Evolutionary conservation across 1,140 invertebrate genomes (phyloP).

Genomic region (Penaeus vannamei): DNA sequence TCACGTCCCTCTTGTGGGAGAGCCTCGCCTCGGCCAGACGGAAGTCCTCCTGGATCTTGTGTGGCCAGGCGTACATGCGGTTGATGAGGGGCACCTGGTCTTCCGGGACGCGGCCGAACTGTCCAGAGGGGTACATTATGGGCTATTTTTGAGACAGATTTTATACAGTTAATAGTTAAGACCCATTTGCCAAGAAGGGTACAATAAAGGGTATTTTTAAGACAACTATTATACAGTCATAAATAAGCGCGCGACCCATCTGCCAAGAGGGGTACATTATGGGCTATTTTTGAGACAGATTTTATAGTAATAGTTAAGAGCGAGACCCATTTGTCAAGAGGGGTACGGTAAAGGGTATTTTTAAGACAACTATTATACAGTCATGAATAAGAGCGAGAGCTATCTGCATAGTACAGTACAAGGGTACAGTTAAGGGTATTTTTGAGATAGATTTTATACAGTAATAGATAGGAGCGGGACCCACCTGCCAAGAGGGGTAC

Average conservation of each 20-base stretch:
- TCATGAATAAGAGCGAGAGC: conserved; percentile 22
- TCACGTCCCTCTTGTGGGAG: conserved; percentile 64
- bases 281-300: neutral
- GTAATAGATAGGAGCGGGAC: no score
- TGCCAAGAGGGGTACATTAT: neutral
- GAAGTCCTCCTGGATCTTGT: conserved; percentile 67
- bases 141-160: neutral
- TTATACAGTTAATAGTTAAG: neutral
- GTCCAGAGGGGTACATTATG: neutral
- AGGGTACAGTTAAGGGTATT: neutral
- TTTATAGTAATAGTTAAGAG: neutral
- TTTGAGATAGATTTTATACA: no score
- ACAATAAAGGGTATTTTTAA: no score
- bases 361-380: no score
- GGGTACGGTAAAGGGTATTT: no score
- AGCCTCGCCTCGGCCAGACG: conserved; percentile 64
- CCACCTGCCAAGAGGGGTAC: no score
- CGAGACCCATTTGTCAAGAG: no score
- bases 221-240: no score
- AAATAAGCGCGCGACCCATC: conserved; percentile 50
- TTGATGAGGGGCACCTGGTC: conserved; percentile 64
- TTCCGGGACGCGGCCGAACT: conserved; percentile 66
- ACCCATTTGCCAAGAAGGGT: no score
- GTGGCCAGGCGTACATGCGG: conserved; percentile 67
- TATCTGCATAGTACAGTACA: conserved; percentile 50